Percentiles rank a stretch among this genome's conserved stretches.
These are phyloP conservation scores for Macrostomum cliftonense DNA, from an alignment of 2,888 invertebrate species.

Conservation along the genomic window DNA sequence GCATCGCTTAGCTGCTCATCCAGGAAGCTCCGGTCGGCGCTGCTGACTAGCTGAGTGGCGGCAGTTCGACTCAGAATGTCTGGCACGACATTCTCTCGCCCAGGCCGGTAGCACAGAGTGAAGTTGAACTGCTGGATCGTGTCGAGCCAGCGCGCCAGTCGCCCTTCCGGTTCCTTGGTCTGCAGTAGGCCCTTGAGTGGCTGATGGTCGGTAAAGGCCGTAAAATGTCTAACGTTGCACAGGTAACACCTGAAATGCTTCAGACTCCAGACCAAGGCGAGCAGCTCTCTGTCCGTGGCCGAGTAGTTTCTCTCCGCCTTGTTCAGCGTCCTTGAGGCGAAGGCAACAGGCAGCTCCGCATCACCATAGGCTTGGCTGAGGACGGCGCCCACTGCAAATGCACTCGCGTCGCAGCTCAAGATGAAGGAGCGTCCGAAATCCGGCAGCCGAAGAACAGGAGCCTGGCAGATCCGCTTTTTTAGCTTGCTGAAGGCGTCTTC, in stretches of 20 bases:
- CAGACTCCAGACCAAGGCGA: slow-evolving; percentile 12
- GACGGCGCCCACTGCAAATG: too few species aligned
- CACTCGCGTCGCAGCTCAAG: too few species aligned
- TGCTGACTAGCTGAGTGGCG: too few species aligned
- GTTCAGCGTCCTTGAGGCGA: slow-evolving; percentile 19
- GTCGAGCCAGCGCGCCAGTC: too few species aligned
- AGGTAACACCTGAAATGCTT: slow-evolving; percentile 12
- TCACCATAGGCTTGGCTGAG: too few species aligned
- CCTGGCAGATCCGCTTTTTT: slow-evolving; percentile 6
- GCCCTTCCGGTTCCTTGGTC: too few species aligned
- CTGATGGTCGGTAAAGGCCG: slow-evolving; percentile 1
- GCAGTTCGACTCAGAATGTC: too few species aligned
- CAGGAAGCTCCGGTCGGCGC: too few species aligned
- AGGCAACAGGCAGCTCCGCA: neutral
- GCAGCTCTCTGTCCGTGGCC: slow-evolving; percentile 11
- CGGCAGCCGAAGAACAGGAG: slow-evolving; percentile 13
- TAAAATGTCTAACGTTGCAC: slow-evolving; percentile 1
- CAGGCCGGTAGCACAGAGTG: too few species aligned
- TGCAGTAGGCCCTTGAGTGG: neutral
- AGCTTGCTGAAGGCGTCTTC: slow-evolving; percentile 11
- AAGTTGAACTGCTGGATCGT: too few species aligned
- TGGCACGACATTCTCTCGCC: too few species aligned
- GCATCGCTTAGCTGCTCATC: too few species aligned
- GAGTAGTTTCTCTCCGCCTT: slow-evolving; percentile 11
- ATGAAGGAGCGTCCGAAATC: slow-evolving; percentile 1